These are phyloP conservation scores for Lamproptera curius DNA, from an alignment of 2,888 invertebrate species.

Conservation along the genomic window DNA sequence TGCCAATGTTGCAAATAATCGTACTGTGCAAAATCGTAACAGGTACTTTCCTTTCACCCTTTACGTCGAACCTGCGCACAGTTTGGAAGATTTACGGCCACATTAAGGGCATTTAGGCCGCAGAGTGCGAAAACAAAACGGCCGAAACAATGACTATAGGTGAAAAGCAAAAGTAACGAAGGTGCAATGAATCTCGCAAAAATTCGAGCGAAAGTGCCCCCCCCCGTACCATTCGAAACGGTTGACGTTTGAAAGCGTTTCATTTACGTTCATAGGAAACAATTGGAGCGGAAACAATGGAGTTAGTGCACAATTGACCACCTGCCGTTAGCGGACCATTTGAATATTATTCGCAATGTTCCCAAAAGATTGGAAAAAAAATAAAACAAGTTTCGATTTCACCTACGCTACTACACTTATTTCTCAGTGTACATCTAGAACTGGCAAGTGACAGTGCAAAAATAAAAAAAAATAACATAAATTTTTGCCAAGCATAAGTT, in stretches of 20 bases:
- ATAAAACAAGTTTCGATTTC: constrained; percentile 51
- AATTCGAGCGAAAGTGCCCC: constrained; percentile 64
- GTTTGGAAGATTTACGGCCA: constrained; percentile 59
- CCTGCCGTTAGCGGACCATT: constrained; percentile 58
- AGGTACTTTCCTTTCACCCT: constrained; percentile 55
- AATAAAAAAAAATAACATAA: constrained; percentile 5
- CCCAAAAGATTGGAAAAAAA: too few relatives aligned
- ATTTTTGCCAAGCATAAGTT: background rate
- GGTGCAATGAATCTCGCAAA: constrained; percentile 52
- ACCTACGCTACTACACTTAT: constrained; percentile 32
- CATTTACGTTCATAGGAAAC: constrained; percentile 22
- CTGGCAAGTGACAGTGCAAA: constrained; percentile 38
- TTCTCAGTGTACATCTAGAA: constrained; percentile 44
- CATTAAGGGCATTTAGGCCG: constrained; percentile 45
- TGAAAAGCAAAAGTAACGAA: constrained; percentile 44
- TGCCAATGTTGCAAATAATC: constrained; percentile 3
- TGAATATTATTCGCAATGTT: constrained; percentile 66
- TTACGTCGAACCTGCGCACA: constrained; percentile 20
- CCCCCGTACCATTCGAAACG: constrained; percentile 32
- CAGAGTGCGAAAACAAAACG: constrained; percentile 55
- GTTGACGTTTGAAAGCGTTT: constrained; percentile 24
- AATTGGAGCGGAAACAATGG: constrained; percentile 37
- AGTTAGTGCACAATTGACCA: constrained; percentile 50
- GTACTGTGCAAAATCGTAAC: constrained; percentile 54
- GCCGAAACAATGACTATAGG: constrained; percentile 28